Percentiles rank a stretch among this genome's conserved stretches.
Conservation (phyloP, 2,797 vertebrate species). For the Hydrophis major region DNA sequence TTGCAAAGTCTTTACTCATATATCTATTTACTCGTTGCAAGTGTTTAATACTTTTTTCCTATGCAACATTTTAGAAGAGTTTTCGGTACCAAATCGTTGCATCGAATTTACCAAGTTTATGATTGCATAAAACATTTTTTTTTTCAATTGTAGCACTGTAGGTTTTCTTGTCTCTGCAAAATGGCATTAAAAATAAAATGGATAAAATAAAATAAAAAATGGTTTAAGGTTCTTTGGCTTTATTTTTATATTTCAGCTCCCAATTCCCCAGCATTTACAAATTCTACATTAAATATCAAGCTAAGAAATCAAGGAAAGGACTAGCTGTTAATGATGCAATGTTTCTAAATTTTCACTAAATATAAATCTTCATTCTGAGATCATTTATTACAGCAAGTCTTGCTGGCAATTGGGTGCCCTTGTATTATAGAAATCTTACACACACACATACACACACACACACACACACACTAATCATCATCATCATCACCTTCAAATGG, state of each 20-base stretch:
- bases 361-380: neutral
- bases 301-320: neutral
- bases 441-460: too few species aligned
- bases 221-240: neutral
- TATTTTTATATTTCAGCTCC: neutral
- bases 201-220: neutral
- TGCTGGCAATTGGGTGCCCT: neutral
- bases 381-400: neutral
- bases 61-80: too few species aligned
- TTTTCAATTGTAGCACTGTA: neutral
- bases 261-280: neutral
- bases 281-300: neutral
- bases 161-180: neutral
- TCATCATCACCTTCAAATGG: neutral
- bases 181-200: neutral
- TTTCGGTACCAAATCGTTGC: neutral
- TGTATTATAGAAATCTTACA: too few species aligned
- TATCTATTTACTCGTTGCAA: neutral
- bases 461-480: too few species aligned
- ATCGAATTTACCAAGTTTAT: neutral
- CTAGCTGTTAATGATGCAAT: neutral
- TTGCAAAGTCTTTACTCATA: neutral
- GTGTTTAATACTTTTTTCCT: neutral
- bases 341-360: neutral
- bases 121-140: too few species aligned